These are phyloP conservation scores for Troilus luridus DNA, from an alignment of 2,888 invertebrate genomes.

Conservation along the genomic window DNA sequence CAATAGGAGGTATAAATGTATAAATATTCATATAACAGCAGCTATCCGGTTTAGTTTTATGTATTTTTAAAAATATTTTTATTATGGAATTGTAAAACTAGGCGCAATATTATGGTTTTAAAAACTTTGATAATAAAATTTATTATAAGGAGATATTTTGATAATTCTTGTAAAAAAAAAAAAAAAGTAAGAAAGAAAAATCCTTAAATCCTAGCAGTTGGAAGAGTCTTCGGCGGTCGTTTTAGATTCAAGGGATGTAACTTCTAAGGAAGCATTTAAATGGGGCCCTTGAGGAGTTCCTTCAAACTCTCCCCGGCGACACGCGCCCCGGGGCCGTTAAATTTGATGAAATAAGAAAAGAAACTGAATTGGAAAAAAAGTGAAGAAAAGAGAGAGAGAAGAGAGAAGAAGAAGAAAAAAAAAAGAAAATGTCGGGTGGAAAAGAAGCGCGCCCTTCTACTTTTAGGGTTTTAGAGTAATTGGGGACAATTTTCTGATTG, in stretches of 20 bases:
- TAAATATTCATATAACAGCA: no score
- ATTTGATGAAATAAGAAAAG: slow-evolving; percentile 43
- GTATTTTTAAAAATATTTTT: no score
- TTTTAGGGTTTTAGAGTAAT: slow-evolving; percentile 55
- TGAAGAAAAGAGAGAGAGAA: background rate
- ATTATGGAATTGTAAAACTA: no score
- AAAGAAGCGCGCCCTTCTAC: background rate
- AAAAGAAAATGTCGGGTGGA: slow-evolving; percentile 3
- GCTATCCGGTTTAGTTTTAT: no score
- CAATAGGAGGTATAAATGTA: no score
- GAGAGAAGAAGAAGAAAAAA: background rate
- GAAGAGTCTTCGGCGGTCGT: background rate
- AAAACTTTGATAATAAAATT: no score
- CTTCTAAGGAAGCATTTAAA: slow-evolving; percentile 42
- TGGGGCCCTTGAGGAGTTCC: slow-evolving; percentile 20
- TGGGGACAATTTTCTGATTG: slow-evolving; percentile 55
- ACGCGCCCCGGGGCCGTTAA: background rate
- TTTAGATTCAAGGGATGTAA: slow-evolving; percentile 34
- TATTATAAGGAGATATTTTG: no score
- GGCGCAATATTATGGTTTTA: no score
- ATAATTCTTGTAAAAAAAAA: background rate
- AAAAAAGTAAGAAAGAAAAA: background rate
- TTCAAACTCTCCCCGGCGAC: slow-evolving; percentile 39
- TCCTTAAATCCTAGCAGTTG: background rate
- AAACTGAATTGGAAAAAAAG: background rate